Evolutionary conservation across 2,797 vertebrate genomes (phyloP).

Genomic region (Chiloscyllium punctatum): DNA sequence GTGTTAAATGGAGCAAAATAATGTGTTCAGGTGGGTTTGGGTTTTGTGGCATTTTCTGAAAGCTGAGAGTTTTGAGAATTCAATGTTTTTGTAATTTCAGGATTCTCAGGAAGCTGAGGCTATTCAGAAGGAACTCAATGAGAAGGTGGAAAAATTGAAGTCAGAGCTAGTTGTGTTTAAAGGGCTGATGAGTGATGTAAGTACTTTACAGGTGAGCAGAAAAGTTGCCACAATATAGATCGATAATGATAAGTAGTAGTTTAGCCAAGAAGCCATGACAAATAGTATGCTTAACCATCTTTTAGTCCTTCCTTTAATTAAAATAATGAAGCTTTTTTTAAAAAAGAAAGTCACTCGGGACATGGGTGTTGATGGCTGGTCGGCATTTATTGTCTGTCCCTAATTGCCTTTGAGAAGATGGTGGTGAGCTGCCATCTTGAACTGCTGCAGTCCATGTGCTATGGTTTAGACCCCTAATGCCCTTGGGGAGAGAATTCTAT

Average conservation of each 20-base stretch:
- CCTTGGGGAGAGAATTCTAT: too few relatives aligned
- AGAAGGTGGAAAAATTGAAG: constrained; percentile 88
- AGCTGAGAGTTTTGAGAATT: neutral
- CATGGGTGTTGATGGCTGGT: too few relatives aligned
- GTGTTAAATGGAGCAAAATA: neutral
- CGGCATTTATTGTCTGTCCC: too few relatives aligned
- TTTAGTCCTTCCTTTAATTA: neutral
- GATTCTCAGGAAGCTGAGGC: constrained; percentile 74
- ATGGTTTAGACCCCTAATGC: too few relatives aligned
- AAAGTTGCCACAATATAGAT: neutral
- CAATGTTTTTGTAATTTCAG: constrained; percentile 51
- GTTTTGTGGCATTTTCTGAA: neutral
- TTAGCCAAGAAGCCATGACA: neutral
- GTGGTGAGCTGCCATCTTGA: too few relatives aligned
- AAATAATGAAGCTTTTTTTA: too few relatives aligned
- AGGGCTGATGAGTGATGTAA: constrained; percentile 94
- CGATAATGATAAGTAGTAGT: neutral
- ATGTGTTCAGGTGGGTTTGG: neutral
- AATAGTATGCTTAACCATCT: neutral
- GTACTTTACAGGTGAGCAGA: constrained; percentile 49
- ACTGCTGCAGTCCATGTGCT: too few relatives aligned
- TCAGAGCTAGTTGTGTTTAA: constrained; percentile 95
- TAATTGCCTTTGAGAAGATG: too few relatives aligned
- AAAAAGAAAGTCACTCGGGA: too few relatives aligned
- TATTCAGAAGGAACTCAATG: constrained; percentile 80